Conservation (phyloP, 2,797 vertebrate genomes). For the Zalophus californianus region DNA sequence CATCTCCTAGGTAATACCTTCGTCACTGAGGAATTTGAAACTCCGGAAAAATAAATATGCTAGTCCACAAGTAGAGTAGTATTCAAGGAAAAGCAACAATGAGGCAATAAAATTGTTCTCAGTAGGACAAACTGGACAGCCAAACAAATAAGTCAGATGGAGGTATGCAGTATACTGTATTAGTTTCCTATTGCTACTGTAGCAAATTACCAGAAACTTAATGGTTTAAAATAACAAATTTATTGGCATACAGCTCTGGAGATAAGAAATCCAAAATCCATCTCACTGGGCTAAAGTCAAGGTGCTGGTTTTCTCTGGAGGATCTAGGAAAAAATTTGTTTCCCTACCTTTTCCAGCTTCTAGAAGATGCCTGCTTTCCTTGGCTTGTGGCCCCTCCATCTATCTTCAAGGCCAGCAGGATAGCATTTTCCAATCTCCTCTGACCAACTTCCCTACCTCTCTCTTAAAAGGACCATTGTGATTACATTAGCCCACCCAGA, state of each 20-base stretch:
- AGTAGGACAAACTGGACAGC: background rate
- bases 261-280: background rate
- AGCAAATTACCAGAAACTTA: constrained; percentile 18
- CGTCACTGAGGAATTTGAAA: background rate
- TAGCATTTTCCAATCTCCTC: background rate
- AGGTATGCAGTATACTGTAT: background rate
- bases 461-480: background rate
- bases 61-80: background rate
- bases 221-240: constrained; percentile 6
- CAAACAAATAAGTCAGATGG: background rate
- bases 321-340: background rate
- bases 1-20: background rate
- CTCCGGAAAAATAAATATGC: background rate
- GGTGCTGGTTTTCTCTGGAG: background rate
- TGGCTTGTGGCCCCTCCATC: background rate
- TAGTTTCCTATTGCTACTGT: background rate
- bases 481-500: background rate
- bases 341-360: background rate
- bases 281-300: background rate
- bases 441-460: background rate
- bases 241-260: background rate
- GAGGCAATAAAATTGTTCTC: background rate
- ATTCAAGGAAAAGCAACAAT: background rate
- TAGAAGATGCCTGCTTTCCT: background rate
- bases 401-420: background rate